Conservation (phyloP, 2,797 vertebrate species). For the Anabacerthia variegaticeps region DNA sequence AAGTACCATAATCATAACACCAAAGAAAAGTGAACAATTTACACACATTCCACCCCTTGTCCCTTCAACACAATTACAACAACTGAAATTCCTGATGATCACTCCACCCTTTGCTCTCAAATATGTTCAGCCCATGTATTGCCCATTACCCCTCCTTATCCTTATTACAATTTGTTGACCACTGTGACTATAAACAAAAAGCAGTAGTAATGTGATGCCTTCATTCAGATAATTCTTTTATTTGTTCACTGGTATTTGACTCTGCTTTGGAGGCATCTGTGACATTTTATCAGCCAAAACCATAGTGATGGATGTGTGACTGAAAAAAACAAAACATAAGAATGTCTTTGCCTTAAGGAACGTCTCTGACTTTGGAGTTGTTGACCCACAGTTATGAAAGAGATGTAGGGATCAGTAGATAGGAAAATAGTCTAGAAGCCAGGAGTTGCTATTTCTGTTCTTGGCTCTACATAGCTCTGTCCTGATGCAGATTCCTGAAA, state of each 20-base stretch:
- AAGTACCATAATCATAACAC: background rate
- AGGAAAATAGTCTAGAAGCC: background rate
- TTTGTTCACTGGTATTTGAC: background rate
- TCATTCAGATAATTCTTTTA: background rate
- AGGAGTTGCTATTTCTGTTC: background rate
- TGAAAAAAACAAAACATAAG: background rate
- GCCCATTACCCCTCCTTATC: background rate
- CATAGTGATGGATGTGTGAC: background rate
- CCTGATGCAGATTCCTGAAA: background rate
- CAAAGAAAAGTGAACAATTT: background rate
- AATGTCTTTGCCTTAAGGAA: background rate
- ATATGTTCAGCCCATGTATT: background rate
- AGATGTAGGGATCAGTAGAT: background rate
- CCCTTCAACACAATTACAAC: background rate
- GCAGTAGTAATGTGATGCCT: background rate
- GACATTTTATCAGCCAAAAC: background rate
- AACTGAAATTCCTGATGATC: background rate
- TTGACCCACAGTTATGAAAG: background rate
- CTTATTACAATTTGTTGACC: background rate
- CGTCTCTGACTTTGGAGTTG: background rate
- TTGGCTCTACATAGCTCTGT: background rate
- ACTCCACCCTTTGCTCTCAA: background rate
- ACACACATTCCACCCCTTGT: background rate
- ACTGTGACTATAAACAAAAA: background rate
- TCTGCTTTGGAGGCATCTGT: background rate